Base-by-base conservation (phyloP, 2,113 vertebrate species). In the Callorhinus ursinus region DNA sequence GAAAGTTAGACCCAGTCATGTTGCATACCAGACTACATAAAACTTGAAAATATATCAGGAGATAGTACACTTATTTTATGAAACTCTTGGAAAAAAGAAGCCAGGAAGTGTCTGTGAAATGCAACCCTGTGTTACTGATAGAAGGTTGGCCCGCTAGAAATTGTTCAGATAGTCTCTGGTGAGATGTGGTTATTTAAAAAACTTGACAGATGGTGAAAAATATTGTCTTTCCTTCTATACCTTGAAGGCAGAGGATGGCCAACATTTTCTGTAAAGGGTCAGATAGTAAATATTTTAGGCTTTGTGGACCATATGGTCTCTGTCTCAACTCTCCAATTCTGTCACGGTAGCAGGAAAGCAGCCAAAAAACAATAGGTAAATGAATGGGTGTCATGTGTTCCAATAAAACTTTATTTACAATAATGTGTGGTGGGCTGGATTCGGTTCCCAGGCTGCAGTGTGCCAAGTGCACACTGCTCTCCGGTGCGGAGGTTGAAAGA, bases 381-480 rank as follows among this genome's bases (percentile, higher is more conserved):
- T 49, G 61, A 90, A 36, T 71, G 33, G 33, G 15, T 57, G 24
- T 94, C 36, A 24, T 59, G 51, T 87, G 31, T 59, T 80, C 31
- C 57, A 74, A 46, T 88, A 94, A 95, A 96, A 76, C 59, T 84
- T 76, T 87, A 81, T 88, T 82, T 85, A 53, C 2, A 92, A n/a
- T 72, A 87, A 92, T 6, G 80, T 24, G 28, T 0, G 0, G 49
- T 86, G 31, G 21, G 31, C 31, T 79, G 61, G 15, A 31, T 85
- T 63, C 77, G 0, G 77, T 81, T 51, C 63, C 7, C 39, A 42
- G 36, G 59, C 10, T 69, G 5, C 21, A 39, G 39, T 63, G 53
- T 79, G 49, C 83, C 55, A 57, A 21, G 10, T 53, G 6, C 21
- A 55, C 13, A 51, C 28, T 74, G 19, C 71, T 82, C 5, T 89